Evolutionary conservation across 2,113 vertebrate species (phyloP), one percentile per base, ranked within the genome.

Genomic region (Phodopus roborovskii): DNA sequence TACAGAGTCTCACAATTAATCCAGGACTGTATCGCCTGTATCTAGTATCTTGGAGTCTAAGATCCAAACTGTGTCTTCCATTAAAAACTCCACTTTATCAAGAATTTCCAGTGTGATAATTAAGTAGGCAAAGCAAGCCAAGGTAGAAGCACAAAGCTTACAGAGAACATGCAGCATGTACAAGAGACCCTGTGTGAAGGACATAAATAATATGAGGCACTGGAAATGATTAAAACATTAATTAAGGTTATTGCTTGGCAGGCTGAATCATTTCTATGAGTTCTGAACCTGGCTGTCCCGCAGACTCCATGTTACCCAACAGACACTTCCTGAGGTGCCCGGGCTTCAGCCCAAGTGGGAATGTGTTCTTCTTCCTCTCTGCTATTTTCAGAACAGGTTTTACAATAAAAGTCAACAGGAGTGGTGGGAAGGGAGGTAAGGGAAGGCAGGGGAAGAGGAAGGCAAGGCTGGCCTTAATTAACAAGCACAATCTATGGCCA

Each of bases 341-440:
- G 16, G 93, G 90, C 88, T 81, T 11, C 28, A 48, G 75, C 84
- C 88, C 96, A 88, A 95, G 83, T 22, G 48, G 60, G 77, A 88
- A 60, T 22, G 16, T 74, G 73, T n/a, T 45, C 87, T 62, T 66
- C 83, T 64, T 45, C 83, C 48, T 77, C 86, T 50, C 36, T 73
- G 20, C 90, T 97, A 73, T 94, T 96, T 95, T 88, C 88, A 94
- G 95, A 96, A 88, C 79, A 93, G 58, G 84, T 64, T 93, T 87
- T 74, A 66, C 45, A 83, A 81, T 26, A 88, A 82, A 91, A 82
- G 64, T 92, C 92, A 68, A 66, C 78, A 81, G 64, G 90, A 42
- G 62, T 20, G 74, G 64, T 0, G 12, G 83, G 64, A 30, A 15
- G 58, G 39, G 85, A 88, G n/a, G 42, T 16, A 48, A 30, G 15